phyloP scores from a whole-genome alignment of 2,113 vertebrate genomes.

The Sapayoa aenigma region DNA sequence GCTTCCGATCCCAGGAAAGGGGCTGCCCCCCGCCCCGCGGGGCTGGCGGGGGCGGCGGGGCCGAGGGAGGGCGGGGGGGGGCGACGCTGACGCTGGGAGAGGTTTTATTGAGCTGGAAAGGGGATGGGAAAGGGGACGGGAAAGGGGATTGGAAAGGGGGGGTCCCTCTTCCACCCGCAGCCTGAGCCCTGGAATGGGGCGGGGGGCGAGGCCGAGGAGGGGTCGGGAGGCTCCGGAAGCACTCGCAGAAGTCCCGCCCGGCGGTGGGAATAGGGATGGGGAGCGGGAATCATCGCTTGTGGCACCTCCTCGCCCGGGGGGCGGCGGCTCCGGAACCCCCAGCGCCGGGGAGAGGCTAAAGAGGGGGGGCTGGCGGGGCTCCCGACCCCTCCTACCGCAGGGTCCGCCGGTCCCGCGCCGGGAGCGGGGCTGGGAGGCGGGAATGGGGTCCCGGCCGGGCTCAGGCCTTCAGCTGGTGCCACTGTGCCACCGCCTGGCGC shows the following conservation, averaged over 20 bases:
- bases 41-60: no score
- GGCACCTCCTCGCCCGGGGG: background rate
- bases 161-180: background rate
- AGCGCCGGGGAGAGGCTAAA: constrained; percentile 13
- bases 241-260: constrained; percentile 21
- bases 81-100: background rate
- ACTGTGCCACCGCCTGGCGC: constrained; percentile 93
- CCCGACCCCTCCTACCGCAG: background rate
- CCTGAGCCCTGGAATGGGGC: background rate
- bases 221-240: constrained; percentile 26
- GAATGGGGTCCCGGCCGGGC: constrained; percentile 8
- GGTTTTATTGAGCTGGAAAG: constrained; percentile 30
- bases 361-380: background rate
- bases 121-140: background rate
- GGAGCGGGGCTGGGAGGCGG: background rate
- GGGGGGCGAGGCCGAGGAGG: background rate
- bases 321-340: background rate
- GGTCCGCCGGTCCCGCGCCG: constrained; percentile 1
- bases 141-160: background rate
- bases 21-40: no score
- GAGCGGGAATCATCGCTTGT: background rate
- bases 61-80: no score
- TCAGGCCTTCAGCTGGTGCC: constrained; percentile 99
- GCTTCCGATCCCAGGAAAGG: constrained; percentile 37
- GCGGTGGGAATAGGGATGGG: background rate